Base-by-base conservation (phyloP, 2,113 vertebrate species). In the Heloderma charlesbogerti region DNA sequence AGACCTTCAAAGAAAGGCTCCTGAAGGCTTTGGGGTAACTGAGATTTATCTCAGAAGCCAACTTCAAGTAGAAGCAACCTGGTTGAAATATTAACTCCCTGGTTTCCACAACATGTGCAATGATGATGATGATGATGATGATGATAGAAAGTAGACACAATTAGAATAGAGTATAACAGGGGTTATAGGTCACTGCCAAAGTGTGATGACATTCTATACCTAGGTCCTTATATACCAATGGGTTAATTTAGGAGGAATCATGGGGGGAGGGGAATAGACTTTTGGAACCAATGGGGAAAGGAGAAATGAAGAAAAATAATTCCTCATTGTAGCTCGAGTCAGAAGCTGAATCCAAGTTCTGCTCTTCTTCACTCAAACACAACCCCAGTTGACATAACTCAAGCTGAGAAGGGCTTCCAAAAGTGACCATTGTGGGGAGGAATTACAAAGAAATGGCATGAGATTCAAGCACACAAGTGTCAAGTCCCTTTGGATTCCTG, bases 1-100 rank as follows among this genome's bases (percentile, higher is more conserved):
- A 57, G 87, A 95, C 93, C 92, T 93, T 93, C 94, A 96, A 96
- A 96, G 94, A 91, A 92, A 93, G 15, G 87, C 82, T 87, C 93
- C 93, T 77, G 0, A 74, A 96, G 92, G 94, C 95, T 95, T 92
- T 93, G 82, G 90, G 88, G 77, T 94, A 90, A 90, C 89, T 89
- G 93, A 95, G 92, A 94, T 89, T 83, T 71, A 92, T 57, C 91
- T 96, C 90, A 94, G 89, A 93, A 96, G 83, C 72, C 0, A 0
- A 92, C 81, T 96, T 96, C 85, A 94, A 92, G 91, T 88, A 89
- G 71, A 54, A 96, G 77, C 20, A 95, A 94, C 92, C 85, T 89
- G 40, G 89, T 34, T 95, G 92, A 96, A 95, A 95, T 93, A 95
- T 79, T 79, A 92, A 93, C 88, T 88, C 84, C 60, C 43, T 0